Conservation (phyloP, 2,797 vertebrate species). For the Capromys pilorides region DNA sequence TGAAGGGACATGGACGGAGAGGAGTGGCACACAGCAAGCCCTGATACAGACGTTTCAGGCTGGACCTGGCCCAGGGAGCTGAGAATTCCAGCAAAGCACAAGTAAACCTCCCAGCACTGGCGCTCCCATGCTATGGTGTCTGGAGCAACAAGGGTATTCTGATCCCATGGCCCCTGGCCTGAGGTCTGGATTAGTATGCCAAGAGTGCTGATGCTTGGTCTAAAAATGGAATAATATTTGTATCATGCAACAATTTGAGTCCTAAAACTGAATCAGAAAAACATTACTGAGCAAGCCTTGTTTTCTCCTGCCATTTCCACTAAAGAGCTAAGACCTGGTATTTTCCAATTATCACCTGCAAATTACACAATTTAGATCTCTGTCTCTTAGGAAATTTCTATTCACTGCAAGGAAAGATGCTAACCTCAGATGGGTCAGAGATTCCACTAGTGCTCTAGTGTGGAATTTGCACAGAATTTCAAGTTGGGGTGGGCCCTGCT, state of each 20-base stretch:
- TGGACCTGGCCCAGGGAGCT: not conserved
- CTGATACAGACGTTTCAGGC: not conserved
- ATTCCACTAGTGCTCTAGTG: not conserved
- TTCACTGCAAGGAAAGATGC: not conserved
- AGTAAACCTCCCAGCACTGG: not conserved
- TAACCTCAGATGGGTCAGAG: not conserved
- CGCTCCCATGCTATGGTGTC: not conserved
- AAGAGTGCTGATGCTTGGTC: not conserved
- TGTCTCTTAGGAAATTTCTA: not conserved
- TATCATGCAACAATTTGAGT: not conserved
- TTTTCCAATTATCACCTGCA: not conserved
- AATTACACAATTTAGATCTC: not conserved
- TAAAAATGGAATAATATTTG: not conserved
- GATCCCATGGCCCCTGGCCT: not conserved
- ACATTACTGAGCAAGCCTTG: not conserved
- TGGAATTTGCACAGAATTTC: not conserved
- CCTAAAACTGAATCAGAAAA: slow-evolving; percentile 5
- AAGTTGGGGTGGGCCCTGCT: not conserved
- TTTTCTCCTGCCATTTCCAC: not conserved
- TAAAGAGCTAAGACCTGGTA: not conserved
- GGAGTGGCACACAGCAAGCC: not conserved
- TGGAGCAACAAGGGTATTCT: not conserved
- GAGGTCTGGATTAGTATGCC: not conserved
- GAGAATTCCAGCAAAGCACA: not conserved
- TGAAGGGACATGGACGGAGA: not conserved